Percentiles rank a stretch among this genome's conserved stretches.
Evolutionary conservation across 2,888 invertebrate genomes (phyloP).

Genomic region (Antheraea yamamai): DNA sequence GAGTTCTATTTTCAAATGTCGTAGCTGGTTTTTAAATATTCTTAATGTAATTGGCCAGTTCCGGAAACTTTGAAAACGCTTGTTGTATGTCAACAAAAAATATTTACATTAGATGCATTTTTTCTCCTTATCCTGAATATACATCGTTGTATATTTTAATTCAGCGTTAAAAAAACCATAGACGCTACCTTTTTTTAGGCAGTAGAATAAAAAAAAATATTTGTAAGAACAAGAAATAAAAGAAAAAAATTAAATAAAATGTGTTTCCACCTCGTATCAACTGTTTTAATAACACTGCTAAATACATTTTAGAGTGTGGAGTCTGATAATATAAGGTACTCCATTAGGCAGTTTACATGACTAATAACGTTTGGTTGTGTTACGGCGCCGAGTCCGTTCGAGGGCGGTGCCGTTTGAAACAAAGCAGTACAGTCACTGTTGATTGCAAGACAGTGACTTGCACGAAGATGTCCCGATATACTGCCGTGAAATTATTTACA

Average conservation of each 20-base stretch:
- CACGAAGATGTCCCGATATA: constrained; percentile 38
- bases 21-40: no score
- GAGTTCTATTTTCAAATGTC: no score
- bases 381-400: constrained; percentile 45
- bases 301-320: background rate
- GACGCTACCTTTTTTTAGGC: no score
- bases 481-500: constrained; percentile 52
- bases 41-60: no score
- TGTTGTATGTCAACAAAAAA: no score
- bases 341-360: constrained; percentile 6
- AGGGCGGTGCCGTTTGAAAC: constrained; percentile 54
- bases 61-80: no score
- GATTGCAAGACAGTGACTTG: constrained; percentile 73
- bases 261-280: background rate
- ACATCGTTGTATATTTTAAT: no score
- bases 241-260: background rate
- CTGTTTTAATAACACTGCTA: background rate
- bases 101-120: no score
- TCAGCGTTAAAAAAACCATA: no score
- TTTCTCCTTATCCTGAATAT: no score
- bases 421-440: constrained; percentile 50
- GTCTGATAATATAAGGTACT: background rate
- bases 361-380: constrained; percentile 21
- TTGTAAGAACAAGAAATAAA: no score
- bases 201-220: background rate